Conservation (phyloP, 2,888 invertebrate species). For the Diabrotica balteata region DNA sequence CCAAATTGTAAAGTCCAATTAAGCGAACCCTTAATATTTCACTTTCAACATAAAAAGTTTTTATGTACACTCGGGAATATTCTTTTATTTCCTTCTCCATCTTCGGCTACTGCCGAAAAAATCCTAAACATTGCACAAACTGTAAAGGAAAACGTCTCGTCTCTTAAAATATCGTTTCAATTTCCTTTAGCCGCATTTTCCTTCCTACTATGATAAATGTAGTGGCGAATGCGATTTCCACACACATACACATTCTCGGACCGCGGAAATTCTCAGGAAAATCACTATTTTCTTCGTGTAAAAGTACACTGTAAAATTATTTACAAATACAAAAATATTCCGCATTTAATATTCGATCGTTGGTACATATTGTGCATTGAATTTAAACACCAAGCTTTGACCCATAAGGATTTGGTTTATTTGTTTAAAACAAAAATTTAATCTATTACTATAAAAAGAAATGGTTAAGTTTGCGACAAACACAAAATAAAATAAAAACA, state of each 20-base stretch:
- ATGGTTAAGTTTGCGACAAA: no score
- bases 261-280: conserved; percentile 6
- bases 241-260: conserved; percentile 23
- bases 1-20: no score
- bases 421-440: no score
- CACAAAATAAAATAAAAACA: no score
- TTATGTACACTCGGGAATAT: not conserved
- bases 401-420: no score
- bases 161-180: conserved; percentile 51
- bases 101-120: conserved; percentile 5
- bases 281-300: conserved; percentile 4
- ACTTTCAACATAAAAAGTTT: not conserved
- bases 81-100: conserved; percentile 5
- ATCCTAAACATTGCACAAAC: conserved; percentile 18
- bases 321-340: no score
- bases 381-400: no score
- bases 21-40: no score
- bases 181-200: conserved; percentile 47
- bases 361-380: no score
- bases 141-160: conserved; percentile 28
- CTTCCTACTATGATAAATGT: conserved; percentile 48
- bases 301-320: conserved; percentile 9
- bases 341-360: no score
- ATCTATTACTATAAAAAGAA: no score
- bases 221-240: conserved; percentile 44